Percentiles rank a stretch among this genome's conserved stretches.
Evolutionary conservation across 1,140 invertebrate species (phyloP).

Genomic region (Cotesia vestalis): DNA sequence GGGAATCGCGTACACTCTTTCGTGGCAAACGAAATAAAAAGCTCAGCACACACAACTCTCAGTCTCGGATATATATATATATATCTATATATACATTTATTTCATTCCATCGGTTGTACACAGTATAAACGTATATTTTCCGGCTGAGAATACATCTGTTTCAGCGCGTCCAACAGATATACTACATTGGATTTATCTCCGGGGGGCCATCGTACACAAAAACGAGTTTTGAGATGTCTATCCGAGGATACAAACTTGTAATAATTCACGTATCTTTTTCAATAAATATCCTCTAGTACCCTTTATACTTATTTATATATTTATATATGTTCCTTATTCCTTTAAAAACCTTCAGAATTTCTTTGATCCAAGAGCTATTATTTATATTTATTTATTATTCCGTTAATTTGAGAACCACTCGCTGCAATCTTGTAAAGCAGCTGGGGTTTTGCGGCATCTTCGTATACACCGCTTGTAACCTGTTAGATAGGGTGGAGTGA

Average conservation of each 20-base stretch:
- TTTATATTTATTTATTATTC: too few species aligned
- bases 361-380: too few species aligned
- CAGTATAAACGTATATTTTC: slow-evolving; percentile 25
- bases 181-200: slow-evolving; percentile 16
- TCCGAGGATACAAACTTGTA: neutral
- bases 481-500: too few species aligned
- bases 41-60: neutral
- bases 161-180: slow-evolving; percentile 4
- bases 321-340: neutral
- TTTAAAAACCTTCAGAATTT: neutral
- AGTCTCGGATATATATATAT: neutral
- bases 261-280: neutral
- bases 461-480: too few species aligned
- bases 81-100: neutral
- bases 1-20: slow-evolving; percentile 3
- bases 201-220: slow-evolving; percentile 12
- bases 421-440: too few species aligned
- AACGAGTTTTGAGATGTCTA: slow-evolving; percentile 16
- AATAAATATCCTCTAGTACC: neutral
- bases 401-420: too few species aligned
- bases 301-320: neutral
- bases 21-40: slow-evolving; percentile 16
- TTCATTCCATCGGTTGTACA: too few species aligned
- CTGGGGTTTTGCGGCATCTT: too few species aligned
- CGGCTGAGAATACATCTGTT: slow-evolving; percentile 25